phyloP scores from a whole-genome alignment of 2,113 vertebrate genomes.

The Cyanoramphus novaezelandiae region DNA sequence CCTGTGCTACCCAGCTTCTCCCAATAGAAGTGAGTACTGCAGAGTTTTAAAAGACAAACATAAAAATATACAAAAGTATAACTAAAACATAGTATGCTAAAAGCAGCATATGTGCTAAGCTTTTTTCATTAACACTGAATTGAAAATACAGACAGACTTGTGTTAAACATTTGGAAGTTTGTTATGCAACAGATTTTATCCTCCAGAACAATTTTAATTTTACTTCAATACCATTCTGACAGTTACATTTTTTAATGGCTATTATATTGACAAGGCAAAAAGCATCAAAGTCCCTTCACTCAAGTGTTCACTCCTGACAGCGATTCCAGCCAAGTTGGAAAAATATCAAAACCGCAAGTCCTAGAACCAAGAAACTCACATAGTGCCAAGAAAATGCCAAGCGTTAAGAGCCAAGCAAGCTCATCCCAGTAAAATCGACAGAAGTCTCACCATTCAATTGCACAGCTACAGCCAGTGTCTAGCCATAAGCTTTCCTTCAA shows the following conservation, averaged over 20 bases:
- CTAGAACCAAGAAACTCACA: background rate
- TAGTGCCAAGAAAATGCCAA: background rate
- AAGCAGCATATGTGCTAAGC: background rate
- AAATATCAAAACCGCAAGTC: background rate
- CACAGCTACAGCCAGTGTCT: background rate
- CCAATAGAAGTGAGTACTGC: background rate
- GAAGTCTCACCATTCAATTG: background rate
- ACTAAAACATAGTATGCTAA: background rate
- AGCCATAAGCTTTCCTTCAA: background rate
- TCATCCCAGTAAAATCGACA: background rate
- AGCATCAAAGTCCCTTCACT: background rate
- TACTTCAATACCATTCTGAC: background rate
- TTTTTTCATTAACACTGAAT: background rate
- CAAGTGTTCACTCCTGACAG: background rate
- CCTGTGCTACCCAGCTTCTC: background rate
- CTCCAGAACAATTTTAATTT: background rate
- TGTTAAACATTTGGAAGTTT: conserved; percentile 2
- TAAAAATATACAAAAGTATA: background rate
- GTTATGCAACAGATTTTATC: conserved; percentile 3
- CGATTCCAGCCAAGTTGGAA: background rate
- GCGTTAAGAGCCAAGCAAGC: background rate
- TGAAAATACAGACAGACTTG: background rate
- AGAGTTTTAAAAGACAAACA: background rate
- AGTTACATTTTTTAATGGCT: background rate
- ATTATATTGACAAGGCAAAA: background rate